A percentile compares a stretch with the other conserved stretches of the same genome.
These are phyloP conservation scores for Sitophilus oryzae DNA, from an alignment of 1,140 invertebrate genomes.

Conservation along the genomic window DNA sequence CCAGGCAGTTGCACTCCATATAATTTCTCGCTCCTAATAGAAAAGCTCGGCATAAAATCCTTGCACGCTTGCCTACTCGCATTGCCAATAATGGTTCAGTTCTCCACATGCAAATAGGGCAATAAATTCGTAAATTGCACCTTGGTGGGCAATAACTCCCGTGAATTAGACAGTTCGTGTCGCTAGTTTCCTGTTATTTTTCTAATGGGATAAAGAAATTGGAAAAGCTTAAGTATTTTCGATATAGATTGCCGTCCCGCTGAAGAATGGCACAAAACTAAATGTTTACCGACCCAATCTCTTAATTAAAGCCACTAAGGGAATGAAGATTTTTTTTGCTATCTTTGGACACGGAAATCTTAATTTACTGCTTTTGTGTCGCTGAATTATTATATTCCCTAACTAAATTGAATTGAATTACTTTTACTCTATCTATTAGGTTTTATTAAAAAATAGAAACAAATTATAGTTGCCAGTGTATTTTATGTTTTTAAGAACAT, in stretches of 20 bases:
- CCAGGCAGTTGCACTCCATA: slow-evolving; percentile 9
- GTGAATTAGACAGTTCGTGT: slow-evolving; percentile 25
- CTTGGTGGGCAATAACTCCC: slow-evolving; percentile 24
- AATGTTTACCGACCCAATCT: slow-evolving; percentile 1
- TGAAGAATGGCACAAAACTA: slow-evolving; percentile 8
- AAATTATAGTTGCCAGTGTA: no score
- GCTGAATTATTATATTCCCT: no score
- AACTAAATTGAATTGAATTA: no score
- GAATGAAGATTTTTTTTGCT: not conserved
- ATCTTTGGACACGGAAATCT: not conserved
- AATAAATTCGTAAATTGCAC: slow-evolving; percentile 27
- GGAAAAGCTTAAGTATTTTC: slow-evolving; percentile 23
- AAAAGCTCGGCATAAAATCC: slow-evolving; percentile 22
- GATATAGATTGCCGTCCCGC: slow-evolving; percentile 14
- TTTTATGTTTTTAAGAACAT: no score
- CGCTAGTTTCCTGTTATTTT: slow-evolving; percentile 25
- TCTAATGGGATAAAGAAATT: slow-evolving; percentile 27
- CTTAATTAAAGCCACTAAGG: slow-evolving; percentile 11
- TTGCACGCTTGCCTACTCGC: slow-evolving; percentile 21
- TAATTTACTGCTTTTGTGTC: slow-evolving; percentile 11
- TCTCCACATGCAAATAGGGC: slow-evolving; percentile 25
- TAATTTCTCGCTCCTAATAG: slow-evolving; percentile 18
- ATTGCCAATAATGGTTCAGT: slow-evolving; percentile 24
- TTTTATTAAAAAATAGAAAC: no score
- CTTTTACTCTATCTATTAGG: no score